Base-by-base conservation (phyloP, 1,140 invertebrate genomes). In the Papilio polyxenes region DNA sequence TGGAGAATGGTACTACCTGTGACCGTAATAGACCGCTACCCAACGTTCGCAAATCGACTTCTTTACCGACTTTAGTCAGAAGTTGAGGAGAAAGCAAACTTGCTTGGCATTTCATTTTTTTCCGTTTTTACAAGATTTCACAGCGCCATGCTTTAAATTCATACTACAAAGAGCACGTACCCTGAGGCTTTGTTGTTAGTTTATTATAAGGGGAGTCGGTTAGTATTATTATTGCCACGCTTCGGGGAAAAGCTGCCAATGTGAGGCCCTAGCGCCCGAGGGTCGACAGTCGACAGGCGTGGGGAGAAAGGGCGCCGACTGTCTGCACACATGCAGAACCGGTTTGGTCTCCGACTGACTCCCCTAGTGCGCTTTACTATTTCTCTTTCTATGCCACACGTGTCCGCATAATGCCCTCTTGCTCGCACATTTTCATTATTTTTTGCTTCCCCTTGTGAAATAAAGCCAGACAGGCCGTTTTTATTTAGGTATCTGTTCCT, bases 251-350 rank as follows among this genome's bases (percentile, higher is more conserved):
- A 91, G 90, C 87, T 86, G 88, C 91, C 91, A 93, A 89, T 90
- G 87, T 90, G 87, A 88, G 91, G 91, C 89, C 89, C 90, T 92
- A 88, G 89, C 82, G 91, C 86, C 90, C 89, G 90, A 93, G 89
- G 92, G 91, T 92, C 91, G 92, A 89, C 88, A 90, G 91, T 92
- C 91, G 92, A 88, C 88, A 90, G 88, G 88, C 86, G 89, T 91
- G 92, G 91, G 90, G 91, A 88, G 89, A 89, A 92, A 91, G 89
- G 88, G 89, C 88, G 89, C 91, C 89, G 91, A 90, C 92, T 93
- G 92, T 92, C 92, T 93, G 92, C 92, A 93, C 92, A 94, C 92
- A 94, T 94, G 92, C 91, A 94, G 92, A 94, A 94, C 92, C 92
- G 92, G 92, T 94, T 94, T 87, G 89, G 89, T 92, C 88, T 92